phyloP scores from a whole-genome alignment of 2,797 vertebrate species.

The Pelodytes ibericus region DNA sequence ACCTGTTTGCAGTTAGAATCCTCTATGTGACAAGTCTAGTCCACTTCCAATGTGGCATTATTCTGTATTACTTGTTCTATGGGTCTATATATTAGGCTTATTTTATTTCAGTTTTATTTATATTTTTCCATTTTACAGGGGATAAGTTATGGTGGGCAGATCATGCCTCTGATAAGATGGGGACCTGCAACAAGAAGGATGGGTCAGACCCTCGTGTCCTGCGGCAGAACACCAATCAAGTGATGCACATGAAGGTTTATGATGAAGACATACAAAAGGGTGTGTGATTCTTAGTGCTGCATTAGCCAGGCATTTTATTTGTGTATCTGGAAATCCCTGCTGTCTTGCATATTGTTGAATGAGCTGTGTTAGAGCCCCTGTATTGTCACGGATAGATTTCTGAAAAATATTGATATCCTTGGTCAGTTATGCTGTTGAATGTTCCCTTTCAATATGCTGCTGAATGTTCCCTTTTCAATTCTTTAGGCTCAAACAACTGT shows the following conservation, averaged over 20 bases:
- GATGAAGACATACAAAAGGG: slow-evolving; percentile 88
- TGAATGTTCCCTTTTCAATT: not conserved
- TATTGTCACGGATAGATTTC: not conserved
- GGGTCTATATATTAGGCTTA: not conserved
- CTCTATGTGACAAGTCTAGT: no score
- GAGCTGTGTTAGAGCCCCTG: not conserved
- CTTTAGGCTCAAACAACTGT: slow-evolving; percentile 83
- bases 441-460: no score
- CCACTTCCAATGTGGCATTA: no score
- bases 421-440: no score
- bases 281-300: slow-evolving; percentile 53
- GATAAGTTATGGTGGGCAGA: slow-evolving; percentile 97
- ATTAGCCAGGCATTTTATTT: not conserved
- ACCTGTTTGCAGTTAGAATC: no score
- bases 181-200: slow-evolving; percentile 89
- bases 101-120: not conserved
- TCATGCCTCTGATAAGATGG: slow-evolving; percentile 90
- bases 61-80: no score
- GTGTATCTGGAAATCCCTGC: not conserved
- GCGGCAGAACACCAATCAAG: slow-evolving; percentile 88
- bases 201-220: slow-evolving; percentile 79
- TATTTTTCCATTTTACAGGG: slow-evolving; percentile 67
- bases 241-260: slow-evolving; percentile 98
- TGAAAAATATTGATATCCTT: no score
- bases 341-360: not conserved